Percentiles rank a stretch among this genome's conserved stretches.
Evolutionary conservation across 2,888 invertebrate genomes (phyloP).

Genomic region (Agrotis puta): DNA sequence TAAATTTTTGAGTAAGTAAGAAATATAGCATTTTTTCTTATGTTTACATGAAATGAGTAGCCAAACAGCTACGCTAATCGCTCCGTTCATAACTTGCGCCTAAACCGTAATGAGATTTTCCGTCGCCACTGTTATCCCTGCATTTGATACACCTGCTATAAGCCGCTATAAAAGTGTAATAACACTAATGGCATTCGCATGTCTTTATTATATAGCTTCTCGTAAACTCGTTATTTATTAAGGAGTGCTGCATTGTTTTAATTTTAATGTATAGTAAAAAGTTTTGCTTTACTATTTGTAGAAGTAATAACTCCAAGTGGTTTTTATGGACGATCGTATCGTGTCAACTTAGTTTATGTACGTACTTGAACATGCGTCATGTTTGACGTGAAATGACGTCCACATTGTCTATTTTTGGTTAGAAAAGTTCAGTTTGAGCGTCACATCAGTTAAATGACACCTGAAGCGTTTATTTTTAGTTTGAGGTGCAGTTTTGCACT

Average conservation of each 20-base stretch:
- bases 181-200: conserved; percentile 88
- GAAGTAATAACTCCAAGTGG: conserved; percentile 41
- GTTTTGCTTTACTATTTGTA: conserved; percentile 52
- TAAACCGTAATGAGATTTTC: conserved; percentile 76
- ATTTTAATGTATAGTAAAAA: conserved; percentile 69
- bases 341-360: neutral
- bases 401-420: conserved; percentile 9
- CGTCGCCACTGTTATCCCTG: conserved; percentile 74
- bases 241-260: conserved; percentile 79
- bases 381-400: conserved; percentile 32
- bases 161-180: conserved; percentile 84
- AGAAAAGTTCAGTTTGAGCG: conserved; percentile 1
- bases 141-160: conserved; percentile 80
- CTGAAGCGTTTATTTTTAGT: conserved; percentile 7
- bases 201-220: conserved; percentile 85
- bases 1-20: too few species aligned
- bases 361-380: conserved; percentile 24
- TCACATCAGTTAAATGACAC: neutral
- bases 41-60: neutral
- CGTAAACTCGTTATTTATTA: conserved; percentile 85
- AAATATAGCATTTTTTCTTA: neutral
- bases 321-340: conserved; percentile 28
- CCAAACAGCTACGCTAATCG: neutral
- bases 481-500: neutral
- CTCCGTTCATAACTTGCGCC: conserved; percentile 48